Conservation (phyloP, 2,797 vertebrate species). For the Tapirus indicus region DNA sequence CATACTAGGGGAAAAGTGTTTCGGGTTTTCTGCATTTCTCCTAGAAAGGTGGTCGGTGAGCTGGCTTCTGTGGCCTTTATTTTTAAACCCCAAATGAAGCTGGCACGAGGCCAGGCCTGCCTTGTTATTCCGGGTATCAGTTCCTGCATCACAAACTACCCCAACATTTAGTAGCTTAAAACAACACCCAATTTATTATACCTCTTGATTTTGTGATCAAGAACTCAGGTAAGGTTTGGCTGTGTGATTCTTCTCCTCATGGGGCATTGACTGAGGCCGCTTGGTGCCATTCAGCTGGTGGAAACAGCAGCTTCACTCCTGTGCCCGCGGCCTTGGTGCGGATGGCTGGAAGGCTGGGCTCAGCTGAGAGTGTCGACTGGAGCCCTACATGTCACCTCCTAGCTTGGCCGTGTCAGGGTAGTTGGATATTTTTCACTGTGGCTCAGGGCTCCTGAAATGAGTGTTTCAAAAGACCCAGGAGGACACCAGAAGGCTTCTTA, state of each 20-base stretch:
- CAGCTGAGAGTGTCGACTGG: neutral
- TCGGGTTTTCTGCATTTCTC: neutral
- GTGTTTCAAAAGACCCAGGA: neutral
- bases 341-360: neutral
- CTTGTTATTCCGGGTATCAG: neutral
- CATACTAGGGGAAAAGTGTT: neutral
- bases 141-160: neutral
- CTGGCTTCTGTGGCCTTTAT: neutral
- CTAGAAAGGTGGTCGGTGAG: neutral
- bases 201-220: neutral
- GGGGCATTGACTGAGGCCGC: neutral
- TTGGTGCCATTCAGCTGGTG: neutral
- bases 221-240: neutral
- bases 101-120: neutral
- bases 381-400: neutral
- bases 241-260: neutral
- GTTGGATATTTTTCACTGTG: neutral
- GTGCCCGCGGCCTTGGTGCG: neutral
- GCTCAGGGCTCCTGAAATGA: neutral
- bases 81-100: neutral
- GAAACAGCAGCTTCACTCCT: neutral
- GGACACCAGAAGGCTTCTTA: neutral
- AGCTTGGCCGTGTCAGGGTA: neutral
- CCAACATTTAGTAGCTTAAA: neutral
- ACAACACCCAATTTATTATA: neutral